phyloP scores from a whole-genome alignment of 2,113 vertebrate genomes.

The Platycercus adscitus region DNA sequence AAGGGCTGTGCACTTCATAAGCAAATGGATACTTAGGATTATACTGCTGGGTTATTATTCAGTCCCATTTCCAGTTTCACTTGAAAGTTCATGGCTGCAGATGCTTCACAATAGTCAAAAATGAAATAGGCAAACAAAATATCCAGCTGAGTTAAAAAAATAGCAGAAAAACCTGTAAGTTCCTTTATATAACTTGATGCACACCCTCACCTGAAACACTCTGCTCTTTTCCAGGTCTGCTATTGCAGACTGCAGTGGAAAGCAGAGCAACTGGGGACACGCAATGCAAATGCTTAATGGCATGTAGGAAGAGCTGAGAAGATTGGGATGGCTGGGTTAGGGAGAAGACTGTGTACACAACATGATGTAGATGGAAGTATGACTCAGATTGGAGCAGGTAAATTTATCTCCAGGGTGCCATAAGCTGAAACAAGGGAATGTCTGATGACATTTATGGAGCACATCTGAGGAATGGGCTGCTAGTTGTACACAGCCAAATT shows the following conservation, averaged over 20 bases:
- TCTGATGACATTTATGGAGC: constrained; percentile 16
- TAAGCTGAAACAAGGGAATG: not conserved
- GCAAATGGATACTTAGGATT: not conserved
- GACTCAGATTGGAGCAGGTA: constrained; percentile 27
- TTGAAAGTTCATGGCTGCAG: not conserved
- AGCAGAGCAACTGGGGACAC: not conserved
- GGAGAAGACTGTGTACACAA: not conserved
- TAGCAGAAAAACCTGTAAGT: not conserved
- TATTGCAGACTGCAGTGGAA: not conserved
- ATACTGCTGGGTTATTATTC: not conserved
- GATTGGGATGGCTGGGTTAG: not conserved
- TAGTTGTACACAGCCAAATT: not conserved
- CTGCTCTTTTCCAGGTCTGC: not conserved
- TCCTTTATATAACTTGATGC: not conserved
- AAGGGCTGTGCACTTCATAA: not conserved
- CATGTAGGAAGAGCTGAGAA: not conserved
- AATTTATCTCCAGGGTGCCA: constrained; percentile 15
- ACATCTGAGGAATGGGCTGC: not conserved
- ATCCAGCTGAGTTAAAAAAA: not conserved
- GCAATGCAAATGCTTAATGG: constrained; percentile 2
- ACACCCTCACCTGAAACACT: not conserved
- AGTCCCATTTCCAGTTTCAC: not conserved
- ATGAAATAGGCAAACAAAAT: not conserved
- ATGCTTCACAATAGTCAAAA: not conserved
- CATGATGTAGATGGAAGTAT: not conserved